phyloP scores from a whole-genome alignment of 2,888 invertebrate species.

The Margaritifera margaritifera region DNA sequence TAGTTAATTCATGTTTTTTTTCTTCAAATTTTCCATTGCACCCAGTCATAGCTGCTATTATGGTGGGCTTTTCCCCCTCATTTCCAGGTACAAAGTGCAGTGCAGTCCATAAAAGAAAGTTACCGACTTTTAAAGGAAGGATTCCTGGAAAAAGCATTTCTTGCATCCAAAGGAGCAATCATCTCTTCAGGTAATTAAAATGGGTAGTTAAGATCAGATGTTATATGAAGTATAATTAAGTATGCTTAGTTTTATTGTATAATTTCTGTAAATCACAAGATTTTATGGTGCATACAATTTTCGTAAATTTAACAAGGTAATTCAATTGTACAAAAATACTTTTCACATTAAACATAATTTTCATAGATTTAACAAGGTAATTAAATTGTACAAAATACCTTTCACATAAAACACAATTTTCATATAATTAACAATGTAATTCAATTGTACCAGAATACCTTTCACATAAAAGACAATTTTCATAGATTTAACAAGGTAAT shows the following conservation, averaged over 20 bases:
- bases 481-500: no score
- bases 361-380: no score
- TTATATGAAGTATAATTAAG: no score
- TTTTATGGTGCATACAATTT: not conserved
- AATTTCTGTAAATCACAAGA: no score
- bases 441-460: not conserved
- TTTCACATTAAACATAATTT: not conserved
- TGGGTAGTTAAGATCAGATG: no score
- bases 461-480: not conserved
- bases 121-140: conserved; percentile 78
- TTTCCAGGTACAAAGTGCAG: conserved; percentile 65
- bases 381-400: no score
- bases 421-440: not conserved
- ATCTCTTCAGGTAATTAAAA: conserved; percentile 75
- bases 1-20: no score
- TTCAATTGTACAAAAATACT: not conserved
- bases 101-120: conserved; percentile 49
- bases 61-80: conserved; percentile 73
- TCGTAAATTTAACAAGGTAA: not conserved
- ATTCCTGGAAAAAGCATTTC: conserved; percentile 78
- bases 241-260: no score
- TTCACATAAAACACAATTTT: not conserved
- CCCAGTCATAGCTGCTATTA: no score
- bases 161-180: conserved; percentile 70
- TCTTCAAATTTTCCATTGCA: no score